Percentiles rank a stretch among this genome's conserved stretches.
Evolutionary conservation across 2,113 vertebrate genomes (phyloP).

Genomic region (Puffinus mauretanicus): DNA sequence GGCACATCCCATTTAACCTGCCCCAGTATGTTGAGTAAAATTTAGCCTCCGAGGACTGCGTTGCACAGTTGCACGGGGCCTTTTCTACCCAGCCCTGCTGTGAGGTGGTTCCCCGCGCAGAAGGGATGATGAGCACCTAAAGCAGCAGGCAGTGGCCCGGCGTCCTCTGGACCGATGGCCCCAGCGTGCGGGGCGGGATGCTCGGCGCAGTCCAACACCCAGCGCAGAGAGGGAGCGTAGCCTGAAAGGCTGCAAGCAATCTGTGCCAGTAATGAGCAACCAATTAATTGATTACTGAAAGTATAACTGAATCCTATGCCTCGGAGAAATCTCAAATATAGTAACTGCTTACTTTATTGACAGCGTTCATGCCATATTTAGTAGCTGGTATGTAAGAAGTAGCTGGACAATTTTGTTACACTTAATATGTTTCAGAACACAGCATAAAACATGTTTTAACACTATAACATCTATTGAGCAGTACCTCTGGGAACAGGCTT

Average conservation of each 20-base stretch:
- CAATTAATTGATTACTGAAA: slow-evolving; percentile 61
- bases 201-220: not conserved
- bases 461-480: slow-evolving; percentile 67
- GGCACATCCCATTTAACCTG: not conserved
- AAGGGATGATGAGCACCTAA: not conserved
- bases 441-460: slow-evolving; percentile 65
- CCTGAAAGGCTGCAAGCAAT: slow-evolving; percentile 9
- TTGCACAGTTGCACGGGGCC: not conserved
- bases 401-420: slow-evolving; percentile 62
- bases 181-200: rapidly evolving
- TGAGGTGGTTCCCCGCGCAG: not conserved
- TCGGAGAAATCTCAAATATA: slow-evolving; percentile 51
- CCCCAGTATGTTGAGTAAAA: not conserved
- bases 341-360: slow-evolving; percentile 60
- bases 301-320: slow-evolving; percentile 58
- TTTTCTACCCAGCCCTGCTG: not conserved
- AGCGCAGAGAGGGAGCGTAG: not conserved
- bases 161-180: rapidly evolving
- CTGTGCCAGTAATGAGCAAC: slow-evolving; percentile 12
- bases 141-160: not conserved
- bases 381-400: slow-evolving; percentile 38
- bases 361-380: slow-evolving; percentile 49
- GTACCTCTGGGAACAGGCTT: slow-evolving; percentile 72
- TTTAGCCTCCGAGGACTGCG: not conserved
- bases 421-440: slow-evolving; percentile 61